Conservation (phyloP, 2,888 invertebrate genomes). For the Epinotia brunnichana region DNA sequence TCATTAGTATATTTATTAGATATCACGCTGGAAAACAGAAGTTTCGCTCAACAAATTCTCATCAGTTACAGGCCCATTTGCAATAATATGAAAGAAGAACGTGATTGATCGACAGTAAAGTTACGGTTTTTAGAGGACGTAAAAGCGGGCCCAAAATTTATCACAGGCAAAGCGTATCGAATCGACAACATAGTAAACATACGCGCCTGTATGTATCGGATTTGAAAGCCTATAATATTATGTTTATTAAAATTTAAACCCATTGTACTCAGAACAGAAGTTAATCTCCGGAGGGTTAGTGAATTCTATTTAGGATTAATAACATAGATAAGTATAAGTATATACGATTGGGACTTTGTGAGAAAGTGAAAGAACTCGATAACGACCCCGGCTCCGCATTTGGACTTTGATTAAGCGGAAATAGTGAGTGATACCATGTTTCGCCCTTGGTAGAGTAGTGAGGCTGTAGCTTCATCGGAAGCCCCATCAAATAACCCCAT, state of each 20-base stretch:
- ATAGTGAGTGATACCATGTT: too few species aligned
- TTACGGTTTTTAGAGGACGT: not conserved
- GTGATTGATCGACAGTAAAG: not conserved
- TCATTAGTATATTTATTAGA: not conserved
- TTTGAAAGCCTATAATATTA: not conserved
- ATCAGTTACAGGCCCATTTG: not conserved
- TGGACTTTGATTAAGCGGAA: too few species aligned
- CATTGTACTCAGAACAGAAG: not conserved
- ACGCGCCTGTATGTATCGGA: not conserved
- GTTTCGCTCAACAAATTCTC: not conserved
- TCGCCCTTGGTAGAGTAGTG: too few species aligned
- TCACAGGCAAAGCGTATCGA: not conserved
- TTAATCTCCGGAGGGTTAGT: not conserved
- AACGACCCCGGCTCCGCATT: too few species aligned
- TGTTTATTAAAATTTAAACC: not conserved
- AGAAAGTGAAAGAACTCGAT: too few species aligned
- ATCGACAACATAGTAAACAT: slow-evolving; percentile 5
- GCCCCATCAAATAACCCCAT: too few species aligned
- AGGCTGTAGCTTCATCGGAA: too few species aligned
- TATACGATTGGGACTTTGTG: too few species aligned
- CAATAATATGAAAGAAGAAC: not conserved
- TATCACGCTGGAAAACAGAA: not conserved
- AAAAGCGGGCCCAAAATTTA: not conserved
- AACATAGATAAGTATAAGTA: not conserved
- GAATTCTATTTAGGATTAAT: too few species aligned